Conservation (phyloP, 2,113 vertebrate genomes). For the Chitala chitala region DNA sequence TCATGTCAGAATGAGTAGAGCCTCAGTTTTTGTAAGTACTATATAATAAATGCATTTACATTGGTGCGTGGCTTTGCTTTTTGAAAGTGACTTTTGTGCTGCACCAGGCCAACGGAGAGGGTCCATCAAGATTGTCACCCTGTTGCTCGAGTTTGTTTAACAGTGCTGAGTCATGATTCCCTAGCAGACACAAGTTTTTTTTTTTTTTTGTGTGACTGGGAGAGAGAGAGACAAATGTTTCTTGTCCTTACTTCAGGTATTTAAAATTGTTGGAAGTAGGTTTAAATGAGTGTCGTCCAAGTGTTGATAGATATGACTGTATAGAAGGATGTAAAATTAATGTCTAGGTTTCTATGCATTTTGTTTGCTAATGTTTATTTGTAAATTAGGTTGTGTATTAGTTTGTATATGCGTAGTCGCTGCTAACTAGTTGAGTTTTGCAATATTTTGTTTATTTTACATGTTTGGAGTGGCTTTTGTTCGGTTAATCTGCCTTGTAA, state of each 20-base stretch:
- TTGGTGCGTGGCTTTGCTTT: neutral
- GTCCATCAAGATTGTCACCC: neutral
- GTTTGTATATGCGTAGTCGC: no score
- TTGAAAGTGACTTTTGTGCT: neutral
- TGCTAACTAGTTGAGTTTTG: no score
- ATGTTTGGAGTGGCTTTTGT: no score
- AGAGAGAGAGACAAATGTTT: neutral
- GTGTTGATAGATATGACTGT: neutral
- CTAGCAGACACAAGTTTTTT: neutral
- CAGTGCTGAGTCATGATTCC: conserved; percentile 21
- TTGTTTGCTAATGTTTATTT: neutral
- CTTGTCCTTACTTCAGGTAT: neutral
- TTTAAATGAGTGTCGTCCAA: neutral
- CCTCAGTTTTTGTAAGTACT: neutral
- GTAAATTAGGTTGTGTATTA: no score
- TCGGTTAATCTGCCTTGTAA: no score
- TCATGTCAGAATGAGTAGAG: neutral
- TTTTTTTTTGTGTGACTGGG: neutral
- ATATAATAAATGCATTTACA: neutral
- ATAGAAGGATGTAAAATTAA: neutral
- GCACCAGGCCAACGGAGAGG: neutral
- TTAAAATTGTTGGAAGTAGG: neutral
- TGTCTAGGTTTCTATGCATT: neutral
- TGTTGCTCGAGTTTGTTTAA: neutral
- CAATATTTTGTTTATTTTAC: no score